These are phyloP conservation scores for Agriopis leucophaearia DNA, from an alignment of 2,888 invertebrate genomes.

Conservation along the genomic window DNA sequence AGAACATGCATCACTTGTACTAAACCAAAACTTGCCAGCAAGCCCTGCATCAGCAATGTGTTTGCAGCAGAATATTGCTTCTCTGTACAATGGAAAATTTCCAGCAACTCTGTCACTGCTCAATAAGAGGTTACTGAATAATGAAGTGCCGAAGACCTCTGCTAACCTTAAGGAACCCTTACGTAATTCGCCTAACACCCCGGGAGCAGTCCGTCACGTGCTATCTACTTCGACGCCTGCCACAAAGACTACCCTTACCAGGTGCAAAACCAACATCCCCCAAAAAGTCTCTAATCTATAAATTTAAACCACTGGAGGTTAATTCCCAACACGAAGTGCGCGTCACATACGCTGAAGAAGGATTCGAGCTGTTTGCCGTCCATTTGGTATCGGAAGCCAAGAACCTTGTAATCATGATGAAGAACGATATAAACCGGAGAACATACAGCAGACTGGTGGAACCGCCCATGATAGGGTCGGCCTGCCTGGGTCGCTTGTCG, in stretches of 20 bases:
- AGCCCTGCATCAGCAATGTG: constrained; percentile 80
- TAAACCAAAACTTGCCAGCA: constrained; percentile 77
- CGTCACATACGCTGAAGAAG: constrained; percentile 92
- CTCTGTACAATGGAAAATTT: constrained; percentile 70
- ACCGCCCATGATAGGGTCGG: constrained; percentile 91
- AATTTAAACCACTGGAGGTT: constrained; percentile 77
- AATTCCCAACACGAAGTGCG: constrained; percentile 88
- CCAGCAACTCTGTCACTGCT: constrained; percentile 62
- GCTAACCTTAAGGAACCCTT: constrained; percentile 70
- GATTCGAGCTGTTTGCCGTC: constrained; percentile 92
- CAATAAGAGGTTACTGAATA: constrained; percentile 70
- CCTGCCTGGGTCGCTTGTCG: constrained; percentile 91
- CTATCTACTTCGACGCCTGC: constrained; percentile 35
- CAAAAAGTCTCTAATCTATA: constrained; percentile 83
- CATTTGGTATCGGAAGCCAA: constrained; percentile 88
- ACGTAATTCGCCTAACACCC: constrained; percentile 64
- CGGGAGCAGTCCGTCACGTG: constrained; percentile 38
- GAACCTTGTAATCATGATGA: constrained; percentile 89
- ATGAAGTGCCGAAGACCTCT: constrained; percentile 70
- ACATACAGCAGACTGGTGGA: constrained; percentile 88
- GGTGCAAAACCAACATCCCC: constrained; percentile 64
- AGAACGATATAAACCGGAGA: constrained; percentile 89
- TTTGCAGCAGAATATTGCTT: constrained; percentile 67
- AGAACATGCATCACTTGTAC: constrained; percentile 77
- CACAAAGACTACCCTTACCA: constrained; percentile 44